A percentile compares a stretch with the other conserved stretches of the same genome.
phyloP scores from a whole-genome alignment of 2,888 invertebrate species.

The Cheiracanthium punctorium region DNA sequence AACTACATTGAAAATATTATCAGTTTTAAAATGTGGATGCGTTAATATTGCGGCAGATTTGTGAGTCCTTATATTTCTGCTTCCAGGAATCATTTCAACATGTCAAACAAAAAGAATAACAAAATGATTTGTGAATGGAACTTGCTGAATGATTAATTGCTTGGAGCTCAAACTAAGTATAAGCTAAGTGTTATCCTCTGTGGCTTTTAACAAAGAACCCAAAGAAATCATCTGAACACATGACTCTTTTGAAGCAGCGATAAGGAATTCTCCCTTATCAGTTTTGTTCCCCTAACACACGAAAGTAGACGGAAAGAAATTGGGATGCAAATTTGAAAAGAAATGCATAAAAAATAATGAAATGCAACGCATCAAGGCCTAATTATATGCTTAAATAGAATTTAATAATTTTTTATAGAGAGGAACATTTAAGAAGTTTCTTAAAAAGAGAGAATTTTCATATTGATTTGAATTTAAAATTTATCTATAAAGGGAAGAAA shows the following conservation, averaged over 20 bases:
- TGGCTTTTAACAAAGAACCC: background rate
- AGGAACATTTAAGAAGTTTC: too few relatives aligned
- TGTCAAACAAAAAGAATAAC: too few relatives aligned
- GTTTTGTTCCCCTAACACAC: background rate
- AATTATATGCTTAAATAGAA: background rate
- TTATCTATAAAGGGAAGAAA: too few relatives aligned
- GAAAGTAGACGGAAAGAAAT: background rate
- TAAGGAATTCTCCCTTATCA: slow-evolving; percentile 3
- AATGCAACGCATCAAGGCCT: background rate
- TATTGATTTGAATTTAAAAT: too few relatives aligned
- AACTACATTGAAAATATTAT: too few relatives aligned
- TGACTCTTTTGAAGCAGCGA: background rate
- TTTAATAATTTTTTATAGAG: too few relatives aligned
- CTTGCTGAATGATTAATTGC: background rate
- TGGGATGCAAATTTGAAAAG: background rate
- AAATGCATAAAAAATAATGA: background rate
- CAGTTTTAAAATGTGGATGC: too few relatives aligned
- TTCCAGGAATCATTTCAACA: too few relatives aligned
- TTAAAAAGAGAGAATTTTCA: too few relatives aligned
- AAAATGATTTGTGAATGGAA: background rate
- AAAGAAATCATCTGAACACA: background rate
- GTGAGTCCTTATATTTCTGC: too few relatives aligned
- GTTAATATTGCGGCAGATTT: too few relatives aligned
- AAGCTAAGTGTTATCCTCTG: background rate
- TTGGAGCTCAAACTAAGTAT: background rate